phyloP scores from a whole-genome alignment of 2,888 invertebrate genomes.

The Lycaena phlaeas region DNA sequence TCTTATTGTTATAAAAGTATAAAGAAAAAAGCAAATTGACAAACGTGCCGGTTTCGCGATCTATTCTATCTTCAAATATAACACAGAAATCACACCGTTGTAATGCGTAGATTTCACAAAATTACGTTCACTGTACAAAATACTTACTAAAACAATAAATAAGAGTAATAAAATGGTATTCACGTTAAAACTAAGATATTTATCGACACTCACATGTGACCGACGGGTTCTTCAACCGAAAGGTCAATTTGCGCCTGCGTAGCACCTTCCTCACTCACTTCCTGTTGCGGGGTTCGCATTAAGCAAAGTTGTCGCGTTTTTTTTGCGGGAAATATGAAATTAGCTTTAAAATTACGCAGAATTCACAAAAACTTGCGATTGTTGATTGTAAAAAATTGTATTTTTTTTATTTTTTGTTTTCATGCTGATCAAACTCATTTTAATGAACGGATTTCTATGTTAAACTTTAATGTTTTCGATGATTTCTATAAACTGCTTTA shows the following conservation, averaged over 20 bases:
- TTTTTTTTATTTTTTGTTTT: neutral
- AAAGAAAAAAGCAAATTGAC: constrained; percentile 56
- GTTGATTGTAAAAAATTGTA: neutral
- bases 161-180: constrained; percentile 54
- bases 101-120: constrained; percentile 45
- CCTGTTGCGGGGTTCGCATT: constrained; percentile 70
- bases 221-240: constrained; percentile 91
- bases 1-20: no score
- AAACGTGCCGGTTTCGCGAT: constrained; percentile 67
- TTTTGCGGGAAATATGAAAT: constrained; percentile 48
- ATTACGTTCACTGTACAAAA: constrained; percentile 56
- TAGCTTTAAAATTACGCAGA: no score
- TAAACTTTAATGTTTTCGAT: neutral
- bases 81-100: constrained; percentile 57
- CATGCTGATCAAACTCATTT: no score
- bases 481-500: neutral
- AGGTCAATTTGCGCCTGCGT: constrained; percentile 83
- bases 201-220: constrained; percentile 90
- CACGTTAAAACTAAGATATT: constrained; percentile 70
- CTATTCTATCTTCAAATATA: constrained; percentile 45
- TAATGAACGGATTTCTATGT: no score
- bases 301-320: constrained; percentile 41
- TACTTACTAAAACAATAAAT: constrained; percentile 67
- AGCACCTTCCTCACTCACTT: constrained; percentile 73
- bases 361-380: no score